These are phyloP conservation scores for Zosterops hypoxanthus DNA, from an alignment of 2,113 vertebrate species.

Conservation along the genomic window DNA sequence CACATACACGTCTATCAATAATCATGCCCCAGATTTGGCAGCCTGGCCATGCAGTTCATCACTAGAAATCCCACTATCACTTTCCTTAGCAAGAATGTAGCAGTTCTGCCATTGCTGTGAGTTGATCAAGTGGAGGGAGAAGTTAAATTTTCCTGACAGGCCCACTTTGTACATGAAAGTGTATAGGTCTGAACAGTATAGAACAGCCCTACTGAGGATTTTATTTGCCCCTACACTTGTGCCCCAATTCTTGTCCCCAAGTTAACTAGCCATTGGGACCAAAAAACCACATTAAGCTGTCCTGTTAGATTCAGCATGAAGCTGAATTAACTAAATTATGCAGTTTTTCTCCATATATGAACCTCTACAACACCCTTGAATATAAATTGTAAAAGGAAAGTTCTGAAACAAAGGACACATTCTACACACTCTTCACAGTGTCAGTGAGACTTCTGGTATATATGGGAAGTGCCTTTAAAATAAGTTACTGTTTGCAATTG, in stretches of 20 bases:
- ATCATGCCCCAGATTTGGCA: neutral
- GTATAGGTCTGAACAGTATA: neutral
- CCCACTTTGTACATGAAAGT: neutral
- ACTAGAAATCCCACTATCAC: neutral
- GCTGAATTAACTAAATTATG: neutral
- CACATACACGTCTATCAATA: neutral
- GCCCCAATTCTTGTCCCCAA: accelerated
- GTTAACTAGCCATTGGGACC: neutral
- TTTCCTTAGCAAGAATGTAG: neutral
- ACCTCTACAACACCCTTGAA: neutral
- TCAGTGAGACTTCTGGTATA: neutral
- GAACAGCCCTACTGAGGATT: neutral
- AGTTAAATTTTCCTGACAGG: neutral
- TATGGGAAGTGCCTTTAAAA: neutral
- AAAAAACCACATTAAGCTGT: neutral
- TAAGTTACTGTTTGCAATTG: neutral
- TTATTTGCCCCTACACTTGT: neutral
- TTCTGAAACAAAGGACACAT: neutral
- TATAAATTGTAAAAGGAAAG: neutral
- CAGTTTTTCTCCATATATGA: neutral
- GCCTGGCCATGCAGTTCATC: neutral
- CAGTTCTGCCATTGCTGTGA: neutral
- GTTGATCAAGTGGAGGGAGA: neutral
- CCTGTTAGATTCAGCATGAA: neutral
- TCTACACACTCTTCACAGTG: neutral